Conservation (phyloP, 2,797 vertebrate genomes). For the Sebastes trivittatus region DNA sequence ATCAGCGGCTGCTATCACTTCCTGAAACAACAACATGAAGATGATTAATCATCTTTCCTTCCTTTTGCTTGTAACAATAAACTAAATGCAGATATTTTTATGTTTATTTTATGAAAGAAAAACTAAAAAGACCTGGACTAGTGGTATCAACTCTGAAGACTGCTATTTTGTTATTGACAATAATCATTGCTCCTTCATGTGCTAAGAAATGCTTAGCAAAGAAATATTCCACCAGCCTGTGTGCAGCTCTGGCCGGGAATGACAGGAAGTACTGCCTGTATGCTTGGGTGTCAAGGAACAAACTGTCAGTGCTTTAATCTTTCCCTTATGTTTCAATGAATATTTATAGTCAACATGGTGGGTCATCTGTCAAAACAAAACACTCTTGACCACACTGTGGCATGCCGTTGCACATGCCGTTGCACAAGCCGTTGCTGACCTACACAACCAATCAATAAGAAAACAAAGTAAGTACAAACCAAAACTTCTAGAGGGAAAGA, state of each 20-base stretch:
- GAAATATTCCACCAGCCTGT: background rate
- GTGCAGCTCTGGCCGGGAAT: background rate
- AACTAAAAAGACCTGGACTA: background rate
- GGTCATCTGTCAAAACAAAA: constrained; percentile 39
- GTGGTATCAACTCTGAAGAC: background rate
- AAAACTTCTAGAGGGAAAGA: background rate
- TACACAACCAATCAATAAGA: background rate
- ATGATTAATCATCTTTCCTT: background rate
- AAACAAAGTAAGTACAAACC: background rate
- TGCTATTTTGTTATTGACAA: background rate
- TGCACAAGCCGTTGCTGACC: background rate
- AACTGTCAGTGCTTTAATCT: constrained; percentile 28
- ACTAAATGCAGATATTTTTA: background rate
- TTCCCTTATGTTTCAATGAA: constrained; percentile 15
- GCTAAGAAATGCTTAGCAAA: background rate
- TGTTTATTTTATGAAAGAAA: background rate
- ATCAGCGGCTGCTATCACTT: background rate
- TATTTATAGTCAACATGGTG: constrained; percentile 32
- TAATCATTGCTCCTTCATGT: background rate
- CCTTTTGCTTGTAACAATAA: background rate
- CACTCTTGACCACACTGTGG: background rate
- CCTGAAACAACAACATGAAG: background rate
- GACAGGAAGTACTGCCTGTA: background rate
- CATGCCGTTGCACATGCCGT: background rate
- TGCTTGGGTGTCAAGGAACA: constrained; percentile 30